phyloP scores from a whole-genome alignment of 2,113 vertebrate genomes.

The Nibea albiflora region DNA sequence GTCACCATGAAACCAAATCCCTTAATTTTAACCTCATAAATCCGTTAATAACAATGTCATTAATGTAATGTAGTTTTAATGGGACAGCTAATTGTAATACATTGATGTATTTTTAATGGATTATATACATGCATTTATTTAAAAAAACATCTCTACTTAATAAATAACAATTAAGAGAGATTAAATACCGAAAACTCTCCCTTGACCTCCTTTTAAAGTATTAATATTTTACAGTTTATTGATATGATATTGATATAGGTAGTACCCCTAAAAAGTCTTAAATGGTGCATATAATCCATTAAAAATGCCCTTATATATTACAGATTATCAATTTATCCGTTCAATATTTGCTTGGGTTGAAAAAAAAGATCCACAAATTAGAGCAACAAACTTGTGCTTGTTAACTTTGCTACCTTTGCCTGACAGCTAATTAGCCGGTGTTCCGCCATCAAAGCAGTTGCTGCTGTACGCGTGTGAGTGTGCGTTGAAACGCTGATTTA shows the following conservation, averaged over 20 bases:
- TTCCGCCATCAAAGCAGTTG: constrained; percentile 30
- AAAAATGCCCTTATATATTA: too few species aligned
- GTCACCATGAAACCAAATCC: constrained; percentile 1
- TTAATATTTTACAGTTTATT: too few species aligned
- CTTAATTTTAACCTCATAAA: background rate
- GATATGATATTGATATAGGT: too few species aligned
- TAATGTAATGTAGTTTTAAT: background rate
- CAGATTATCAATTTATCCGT: too few species aligned
- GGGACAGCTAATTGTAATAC: background rate
- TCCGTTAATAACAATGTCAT: background rate
- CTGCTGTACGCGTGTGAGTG: constrained; percentile 20
- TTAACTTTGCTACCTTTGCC: constrained; percentile 15
- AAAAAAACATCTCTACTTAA: background rate
- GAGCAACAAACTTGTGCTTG: constrained; percentile 8
- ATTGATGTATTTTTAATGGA: background rate
- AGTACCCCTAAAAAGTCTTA: too few species aligned
- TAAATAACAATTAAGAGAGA: too few species aligned
- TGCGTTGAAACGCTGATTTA: constrained; percentile 6
- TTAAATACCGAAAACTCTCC: too few species aligned
- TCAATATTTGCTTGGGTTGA: background rate
- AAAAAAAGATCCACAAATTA: background rate
- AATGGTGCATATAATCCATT: too few species aligned
- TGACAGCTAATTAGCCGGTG: constrained; percentile 47
- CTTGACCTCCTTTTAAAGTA: background rate
- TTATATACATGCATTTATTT: background rate